Evolutionary conservation across 1,140 invertebrate genomes (phyloP).

Genomic region (Neotoxoptera formosana): DNA sequence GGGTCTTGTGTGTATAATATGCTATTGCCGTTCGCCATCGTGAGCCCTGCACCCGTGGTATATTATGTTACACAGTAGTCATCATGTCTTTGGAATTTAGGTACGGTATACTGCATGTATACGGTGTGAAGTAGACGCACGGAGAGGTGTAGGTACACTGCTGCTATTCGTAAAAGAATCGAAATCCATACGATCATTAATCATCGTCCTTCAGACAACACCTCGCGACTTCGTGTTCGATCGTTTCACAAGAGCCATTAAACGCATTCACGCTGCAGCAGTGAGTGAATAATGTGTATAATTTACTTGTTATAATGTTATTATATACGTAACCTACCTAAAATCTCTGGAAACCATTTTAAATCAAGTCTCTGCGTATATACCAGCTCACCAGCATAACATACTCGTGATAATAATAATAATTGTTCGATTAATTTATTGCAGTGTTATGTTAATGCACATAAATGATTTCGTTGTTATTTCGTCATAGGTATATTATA

Average conservation of each 20-base stretch:
- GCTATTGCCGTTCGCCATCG: background rate
- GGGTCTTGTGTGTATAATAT: conserved; percentile 10
- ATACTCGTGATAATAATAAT: background rate
- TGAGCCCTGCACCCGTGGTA: background rate
- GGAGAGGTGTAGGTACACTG: background rate
- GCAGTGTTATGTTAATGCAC: background rate
- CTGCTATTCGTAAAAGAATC: conserved; percentile 40
- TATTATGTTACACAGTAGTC: conserved; percentile 45
- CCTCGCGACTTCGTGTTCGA: background rate
- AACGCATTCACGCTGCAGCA: background rate
- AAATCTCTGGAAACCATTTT: background rate
- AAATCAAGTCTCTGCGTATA: background rate
- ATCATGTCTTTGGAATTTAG: conserved; percentile 40
- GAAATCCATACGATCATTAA: conserved; percentile 39
- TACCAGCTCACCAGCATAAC: background rate
- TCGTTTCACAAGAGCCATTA: conserved; percentile 22
- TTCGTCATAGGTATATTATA: too few relatives aligned
- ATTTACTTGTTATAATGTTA: conserved; percentile 34
- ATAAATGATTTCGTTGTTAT: background rate
- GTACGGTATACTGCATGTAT: background rate
- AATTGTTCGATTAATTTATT: background rate
- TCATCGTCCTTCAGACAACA: conserved; percentile 24
- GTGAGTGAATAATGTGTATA: conserved; percentile 18
- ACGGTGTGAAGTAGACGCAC: conserved; percentile 23
- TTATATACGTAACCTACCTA: background rate